Conservation (phyloP, 1,140 invertebrate species). For the Brachionus rotundiformis region DNA sequence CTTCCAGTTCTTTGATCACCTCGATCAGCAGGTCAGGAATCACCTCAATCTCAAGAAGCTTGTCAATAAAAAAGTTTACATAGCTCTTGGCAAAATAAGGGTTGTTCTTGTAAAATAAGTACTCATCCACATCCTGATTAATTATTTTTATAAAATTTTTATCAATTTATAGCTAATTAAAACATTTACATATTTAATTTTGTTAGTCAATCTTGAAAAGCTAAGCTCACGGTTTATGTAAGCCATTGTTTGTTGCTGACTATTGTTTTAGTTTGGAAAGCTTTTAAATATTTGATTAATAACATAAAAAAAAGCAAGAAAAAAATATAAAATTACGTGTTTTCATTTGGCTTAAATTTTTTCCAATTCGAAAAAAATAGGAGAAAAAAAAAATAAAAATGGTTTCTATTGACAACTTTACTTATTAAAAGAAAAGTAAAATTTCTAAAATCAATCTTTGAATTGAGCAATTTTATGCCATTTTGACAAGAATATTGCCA, state of each 20-base stretch:
- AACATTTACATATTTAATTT: slow-evolving; percentile 43
- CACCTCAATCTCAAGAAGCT: not conserved
- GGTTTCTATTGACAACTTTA: slow-evolving; percentile 40
- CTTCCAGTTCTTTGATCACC: slow-evolving; percentile 13
- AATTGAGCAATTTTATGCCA: not conserved
- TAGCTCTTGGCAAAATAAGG: not conserved
- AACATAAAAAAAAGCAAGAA: slow-evolving; percentile 16
- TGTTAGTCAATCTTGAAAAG: slow-evolving; percentile 44
- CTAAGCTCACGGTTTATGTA: slow-evolving; percentile 37
- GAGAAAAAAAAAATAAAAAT: slow-evolving; percentile 11
- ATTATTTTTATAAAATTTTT: not conserved
- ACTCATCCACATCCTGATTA: slow-evolving; percentile 42
- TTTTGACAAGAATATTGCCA: not conserved
- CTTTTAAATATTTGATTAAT: slow-evolving; percentile 25
- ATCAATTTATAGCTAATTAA: no score
- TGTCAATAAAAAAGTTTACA: slow-evolving; percentile 32
- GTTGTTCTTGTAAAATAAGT: slow-evolving; percentile 34
- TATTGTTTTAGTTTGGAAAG: not conserved
- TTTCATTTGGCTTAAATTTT: not conserved
- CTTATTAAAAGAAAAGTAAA: not conserved
- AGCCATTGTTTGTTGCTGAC: slow-evolving; percentile 32
- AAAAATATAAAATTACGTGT: not conserved
- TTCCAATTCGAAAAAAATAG: not conserved
- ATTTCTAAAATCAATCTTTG: slow-evolving; percentile 34
- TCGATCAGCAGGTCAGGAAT: slow-evolving; percentile 44